Percentiles rank a stretch among this genome's conserved stretches.
These are phyloP conservation scores for Menura novaehollandiae DNA, from an alignment of 2,113 vertebrate species.

Conservation along the genomic window DNA sequence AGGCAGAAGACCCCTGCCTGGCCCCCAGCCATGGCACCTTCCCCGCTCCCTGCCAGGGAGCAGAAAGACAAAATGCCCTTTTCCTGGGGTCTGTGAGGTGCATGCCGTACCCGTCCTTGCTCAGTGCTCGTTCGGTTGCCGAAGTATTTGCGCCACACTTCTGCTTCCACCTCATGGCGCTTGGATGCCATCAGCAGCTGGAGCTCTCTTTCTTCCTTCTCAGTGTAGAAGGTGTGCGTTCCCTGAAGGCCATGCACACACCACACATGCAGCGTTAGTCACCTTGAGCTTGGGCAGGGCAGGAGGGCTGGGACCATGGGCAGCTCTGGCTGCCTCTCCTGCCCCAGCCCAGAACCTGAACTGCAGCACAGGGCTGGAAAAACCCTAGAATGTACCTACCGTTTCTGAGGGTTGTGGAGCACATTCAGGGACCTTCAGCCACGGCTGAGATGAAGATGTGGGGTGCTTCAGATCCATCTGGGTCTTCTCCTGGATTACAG, in stretches of 20 bases:
- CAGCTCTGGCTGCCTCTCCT: background rate
- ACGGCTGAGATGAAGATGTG: background rate
- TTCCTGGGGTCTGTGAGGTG: too few species aligned
- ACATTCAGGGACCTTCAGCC: background rate
- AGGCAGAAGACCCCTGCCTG: background rate
- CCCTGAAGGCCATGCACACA: background rate
- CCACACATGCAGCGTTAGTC: background rate
- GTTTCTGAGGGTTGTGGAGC: accelerated
- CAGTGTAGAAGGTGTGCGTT: background rate
- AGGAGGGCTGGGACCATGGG: background rate
- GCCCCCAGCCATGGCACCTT: background rate
- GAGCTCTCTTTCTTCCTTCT: background rate
- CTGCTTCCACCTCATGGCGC: background rate
- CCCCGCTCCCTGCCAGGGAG: background rate
- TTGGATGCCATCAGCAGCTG: background rate
- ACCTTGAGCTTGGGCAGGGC: background rate
- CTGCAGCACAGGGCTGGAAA: background rate
- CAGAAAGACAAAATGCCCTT: background rate
- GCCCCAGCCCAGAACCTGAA: background rate
- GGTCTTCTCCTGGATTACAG: background rate
- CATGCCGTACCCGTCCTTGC: background rate
- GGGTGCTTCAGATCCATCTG: background rate
- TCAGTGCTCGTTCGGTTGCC: background rate
- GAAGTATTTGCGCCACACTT: background rate
- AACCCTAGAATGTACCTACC: background rate